phyloP scores from a whole-genome alignment of 2,888 invertebrate species.

The Noctua pronuba region DNA sequence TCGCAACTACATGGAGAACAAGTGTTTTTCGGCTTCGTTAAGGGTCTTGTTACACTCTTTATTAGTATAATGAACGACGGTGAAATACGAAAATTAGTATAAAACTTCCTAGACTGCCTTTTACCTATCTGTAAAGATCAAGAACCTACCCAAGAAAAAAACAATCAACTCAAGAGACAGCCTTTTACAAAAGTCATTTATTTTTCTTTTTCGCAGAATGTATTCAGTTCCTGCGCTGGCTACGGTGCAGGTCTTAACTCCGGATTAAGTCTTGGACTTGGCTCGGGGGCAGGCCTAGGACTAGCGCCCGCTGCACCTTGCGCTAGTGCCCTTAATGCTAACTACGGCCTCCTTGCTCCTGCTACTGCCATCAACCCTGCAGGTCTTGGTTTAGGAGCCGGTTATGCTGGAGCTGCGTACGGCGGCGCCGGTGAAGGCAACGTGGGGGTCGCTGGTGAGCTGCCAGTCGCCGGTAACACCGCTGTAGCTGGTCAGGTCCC shows the following conservation, averaged over 20 bases:
- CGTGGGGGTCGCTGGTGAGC: slow-evolving; percentile 69
- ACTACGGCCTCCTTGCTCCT: not conserved
- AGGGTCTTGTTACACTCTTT: too few species aligned
- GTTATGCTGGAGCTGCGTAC: slow-evolving; percentile 17
- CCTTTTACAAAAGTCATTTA: too few species aligned
- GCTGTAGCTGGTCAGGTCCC: slow-evolving; percentile 63
- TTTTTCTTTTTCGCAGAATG: slow-evolving; percentile 12
- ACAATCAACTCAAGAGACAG: too few species aligned
- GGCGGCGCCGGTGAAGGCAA: slow-evolving; percentile 68
- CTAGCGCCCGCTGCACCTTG: not conserved
- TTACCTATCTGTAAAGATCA: too few species aligned
- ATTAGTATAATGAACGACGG: too few species aligned
- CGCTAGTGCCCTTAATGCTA: not conserved
- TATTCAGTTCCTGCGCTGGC: slow-evolving; percentile 26
- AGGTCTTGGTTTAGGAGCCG: not conserved
- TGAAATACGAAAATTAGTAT: too few species aligned
- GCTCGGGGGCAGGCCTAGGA: not conserved
- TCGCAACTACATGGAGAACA: too few species aligned
- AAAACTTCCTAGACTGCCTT: too few species aligned
- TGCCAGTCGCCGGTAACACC: slow-evolving; percentile 53
- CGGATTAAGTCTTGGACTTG: too few species aligned
- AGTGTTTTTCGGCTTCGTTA: too few species aligned
- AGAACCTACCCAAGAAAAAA: too few species aligned
- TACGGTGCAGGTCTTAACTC: slow-evolving; percentile 2
- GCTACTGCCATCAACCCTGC: not conserved